phyloP scores from a whole-genome alignment of 2,113 vertebrate species.

The Montifringilla adamsi region DNA sequence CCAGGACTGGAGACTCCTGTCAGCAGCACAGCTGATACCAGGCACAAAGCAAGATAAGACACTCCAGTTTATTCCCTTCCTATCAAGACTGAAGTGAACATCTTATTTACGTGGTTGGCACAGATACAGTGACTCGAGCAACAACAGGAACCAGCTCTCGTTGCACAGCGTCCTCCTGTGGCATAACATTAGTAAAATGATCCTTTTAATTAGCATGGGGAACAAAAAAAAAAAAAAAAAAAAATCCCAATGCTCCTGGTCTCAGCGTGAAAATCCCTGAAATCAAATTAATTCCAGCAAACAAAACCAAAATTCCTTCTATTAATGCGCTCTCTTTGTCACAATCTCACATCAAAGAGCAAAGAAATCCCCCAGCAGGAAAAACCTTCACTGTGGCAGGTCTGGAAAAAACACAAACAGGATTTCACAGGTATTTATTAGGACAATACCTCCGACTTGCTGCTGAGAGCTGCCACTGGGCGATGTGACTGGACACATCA shows the following conservation, averaged over 20 bases:
- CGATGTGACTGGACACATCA: rapidly evolving
- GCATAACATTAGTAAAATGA: neutral
- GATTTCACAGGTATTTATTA: neutral
- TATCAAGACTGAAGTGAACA: neutral
- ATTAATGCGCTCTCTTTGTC: neutral
- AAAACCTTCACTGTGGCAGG: neutral
- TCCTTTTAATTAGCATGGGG: neutral
- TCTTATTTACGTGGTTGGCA: neutral
- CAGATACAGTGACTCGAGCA: rapidly evolving
- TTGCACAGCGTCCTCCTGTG: conserved; percentile 48
- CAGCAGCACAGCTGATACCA: neutral
- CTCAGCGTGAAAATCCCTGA: neutral
- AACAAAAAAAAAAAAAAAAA: neutral
- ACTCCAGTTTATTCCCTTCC: neutral
- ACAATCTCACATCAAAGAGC: neutral
- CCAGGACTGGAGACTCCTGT: neutral
- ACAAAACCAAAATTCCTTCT: neutral
- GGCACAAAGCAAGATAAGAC: neutral
- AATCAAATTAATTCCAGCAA: neutral
- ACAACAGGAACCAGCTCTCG: neutral
- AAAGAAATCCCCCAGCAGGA: neutral
- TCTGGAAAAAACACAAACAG: neutral
- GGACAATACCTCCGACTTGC: rapidly evolving
- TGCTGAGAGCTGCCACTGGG: neutral
- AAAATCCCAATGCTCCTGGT: neutral